These are phyloP conservation scores for Pseudococcus viburni DNA, from an alignment of 2,888 invertebrate species.

Conservation along the genomic window DNA sequence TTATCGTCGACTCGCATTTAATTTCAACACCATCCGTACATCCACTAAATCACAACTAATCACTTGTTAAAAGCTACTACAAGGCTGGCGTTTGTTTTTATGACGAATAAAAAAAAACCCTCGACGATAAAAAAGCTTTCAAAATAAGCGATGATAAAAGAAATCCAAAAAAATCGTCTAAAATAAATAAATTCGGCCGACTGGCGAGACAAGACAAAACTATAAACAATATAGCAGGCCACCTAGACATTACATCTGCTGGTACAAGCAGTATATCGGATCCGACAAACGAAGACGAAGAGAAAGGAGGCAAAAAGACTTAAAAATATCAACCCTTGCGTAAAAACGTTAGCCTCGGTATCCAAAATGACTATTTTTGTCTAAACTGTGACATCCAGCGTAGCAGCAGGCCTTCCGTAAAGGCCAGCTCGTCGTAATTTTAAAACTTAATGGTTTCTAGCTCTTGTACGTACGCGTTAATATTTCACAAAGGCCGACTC, in stretches of 20 bases:
- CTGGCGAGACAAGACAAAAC: constrained; percentile 27
- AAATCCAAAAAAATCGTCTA: constrained; percentile 52
- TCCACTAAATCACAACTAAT: constrained; percentile 31
- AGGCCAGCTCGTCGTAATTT: constrained; percentile 60
- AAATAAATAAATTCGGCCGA: constrained; percentile 57
- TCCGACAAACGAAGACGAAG: constrained; percentile 3
- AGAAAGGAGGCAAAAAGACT: not conserved
- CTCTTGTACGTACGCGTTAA: constrained; percentile 40
- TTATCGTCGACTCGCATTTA: not conserved
- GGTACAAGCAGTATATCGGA: not conserved
- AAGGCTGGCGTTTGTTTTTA: constrained; percentile 6
- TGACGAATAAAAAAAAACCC: constrained; percentile 14
- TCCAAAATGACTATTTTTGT: constrained; percentile 60
- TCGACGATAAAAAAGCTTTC: constrained; percentile 42
- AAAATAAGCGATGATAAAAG: constrained; percentile 53
- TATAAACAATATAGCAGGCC: constrained; percentile 43
- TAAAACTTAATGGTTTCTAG: constrained; percentile 59
- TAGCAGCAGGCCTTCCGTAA: constrained; percentile 59
- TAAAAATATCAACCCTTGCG: constrained; percentile 61
- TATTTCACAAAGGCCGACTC: constrained; percentile 61
- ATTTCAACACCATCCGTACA: not conserved
- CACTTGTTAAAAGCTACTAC: constrained; percentile 37
- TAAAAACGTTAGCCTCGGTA: constrained; percentile 47
- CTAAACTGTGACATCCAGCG: constrained; percentile 64
- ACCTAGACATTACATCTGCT: constrained; percentile 56